Evolutionary conservation across 2,797 vertebrate genomes (phyloP), one percentile per base, ranked within the genome.

Genomic region (Mormyrops boulengeri): DNA sequence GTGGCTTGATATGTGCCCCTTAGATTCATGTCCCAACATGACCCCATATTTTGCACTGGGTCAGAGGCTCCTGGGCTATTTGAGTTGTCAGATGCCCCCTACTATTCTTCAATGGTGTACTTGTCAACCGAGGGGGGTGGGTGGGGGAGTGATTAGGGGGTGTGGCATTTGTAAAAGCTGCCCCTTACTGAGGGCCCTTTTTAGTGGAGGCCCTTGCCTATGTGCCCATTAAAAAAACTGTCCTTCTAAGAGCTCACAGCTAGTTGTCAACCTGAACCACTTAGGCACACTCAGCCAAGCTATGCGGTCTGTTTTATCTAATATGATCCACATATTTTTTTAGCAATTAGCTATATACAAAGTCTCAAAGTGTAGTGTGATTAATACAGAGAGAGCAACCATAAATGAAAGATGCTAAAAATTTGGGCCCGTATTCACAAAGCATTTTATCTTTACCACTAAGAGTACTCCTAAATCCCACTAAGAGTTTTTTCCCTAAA

Each of bases 391-490:
- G 12, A 38, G 69, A 73, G 34, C 12, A 73, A 3, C 7, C 6
- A 90, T 88, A 73, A 90, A 90, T 85, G 77, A 86, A 30, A 86
- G 89, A 91, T 49, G 90, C 4, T 90, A 19, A 38, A 22, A 34
- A 34, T n/a, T 14, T 69, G 7, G 14, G 14, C 52, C 52, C 2
- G 12, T 53, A 17, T 53, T 53, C 52, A 53, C 52, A 53, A 53
- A 53, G 50, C 50, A 52, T 52, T 52, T 52, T 52, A 52, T 52
- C 50, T 52, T 52, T 52, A 52, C 50, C 50, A 52, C 50, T 52
- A 52, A 52, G 50, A 52, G 12, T 52, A 52, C 50, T 52, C 50
- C 50, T 52, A 52, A 52, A 12, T 14, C 50, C 12, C 50, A 52
- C 12, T 52, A 14, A 52, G 50, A 52, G 12, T 52, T 52, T 52